These are phyloP conservation scores for Brachionus sp. DNA, from an alignment of 1,140 invertebrate genomes.

Conservation along the genomic window DNA sequence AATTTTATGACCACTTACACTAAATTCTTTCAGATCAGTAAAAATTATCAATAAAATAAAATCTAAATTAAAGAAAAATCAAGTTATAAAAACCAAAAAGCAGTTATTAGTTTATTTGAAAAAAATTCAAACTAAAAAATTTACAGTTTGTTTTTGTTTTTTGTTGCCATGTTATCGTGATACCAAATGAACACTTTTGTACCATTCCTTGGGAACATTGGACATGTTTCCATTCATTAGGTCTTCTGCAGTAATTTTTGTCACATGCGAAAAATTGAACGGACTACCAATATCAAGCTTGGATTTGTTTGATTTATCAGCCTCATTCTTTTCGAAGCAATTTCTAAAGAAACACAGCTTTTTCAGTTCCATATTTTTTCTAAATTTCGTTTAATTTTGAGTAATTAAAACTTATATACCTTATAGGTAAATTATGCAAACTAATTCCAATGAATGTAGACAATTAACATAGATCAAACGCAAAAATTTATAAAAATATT, in stretches of 20 bases:
- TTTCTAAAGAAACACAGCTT: constrained; percentile 9
- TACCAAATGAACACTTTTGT: neutral
- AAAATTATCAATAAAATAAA: no score
- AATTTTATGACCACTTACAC: no score
- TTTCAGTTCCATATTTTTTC: constrained; percentile 20
- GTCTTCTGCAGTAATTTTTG: neutral
- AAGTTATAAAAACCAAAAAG: no score
- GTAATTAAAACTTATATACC: neutral
- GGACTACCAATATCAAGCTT: neutral
- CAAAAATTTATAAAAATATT: no score
- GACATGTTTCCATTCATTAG: constrained; percentile 3
- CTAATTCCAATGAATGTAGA: neutral
- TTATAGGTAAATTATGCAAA: neutral
- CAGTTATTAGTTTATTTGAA: no score
- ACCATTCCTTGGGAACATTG: constrained; percentile 29
- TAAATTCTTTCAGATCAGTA: no score
- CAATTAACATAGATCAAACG: no score
- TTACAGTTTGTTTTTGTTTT: no score
- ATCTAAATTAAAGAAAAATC: no score
- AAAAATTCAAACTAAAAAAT: no score
- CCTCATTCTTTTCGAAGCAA: neutral
- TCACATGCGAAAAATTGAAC: neutral
- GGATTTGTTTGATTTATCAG: neutral
- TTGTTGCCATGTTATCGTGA: neutral
- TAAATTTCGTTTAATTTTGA: neutral